Evolutionary conservation across 2,113 vertebrate species (phyloP).

Genomic region (Oostethus manadensis): DNA sequence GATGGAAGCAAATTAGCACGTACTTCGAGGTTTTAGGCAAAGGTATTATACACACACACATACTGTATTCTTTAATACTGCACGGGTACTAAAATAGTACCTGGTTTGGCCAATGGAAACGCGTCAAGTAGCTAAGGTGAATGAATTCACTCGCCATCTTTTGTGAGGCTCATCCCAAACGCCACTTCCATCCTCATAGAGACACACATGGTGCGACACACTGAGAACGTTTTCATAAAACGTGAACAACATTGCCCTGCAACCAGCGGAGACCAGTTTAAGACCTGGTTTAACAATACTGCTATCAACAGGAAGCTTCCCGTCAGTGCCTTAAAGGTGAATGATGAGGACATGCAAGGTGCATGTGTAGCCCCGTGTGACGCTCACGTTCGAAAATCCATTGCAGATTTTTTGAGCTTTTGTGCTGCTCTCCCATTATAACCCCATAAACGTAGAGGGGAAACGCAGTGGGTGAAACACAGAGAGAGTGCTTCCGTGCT

Average conservation of each 20-base stretch:
- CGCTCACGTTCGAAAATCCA: slow-evolving; percentile 36
- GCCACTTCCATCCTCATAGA: background rate
- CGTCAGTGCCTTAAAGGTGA: slow-evolving; percentile 43
- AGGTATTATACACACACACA: no score
- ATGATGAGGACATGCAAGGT: slow-evolving; percentile 38
- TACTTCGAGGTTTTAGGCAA: background rate
- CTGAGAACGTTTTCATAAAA: slow-evolving; percentile 50
- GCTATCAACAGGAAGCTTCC: slow-evolving; percentile 45
- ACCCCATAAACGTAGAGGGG: slow-evolving; percentile 45
- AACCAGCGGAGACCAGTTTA: slow-evolving; percentile 35
- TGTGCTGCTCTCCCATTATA: slow-evolving; percentile 40
- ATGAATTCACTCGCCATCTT: slow-evolving; percentile 6
- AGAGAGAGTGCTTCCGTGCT: slow-evolving; percentile 31
- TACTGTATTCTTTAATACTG: no score
- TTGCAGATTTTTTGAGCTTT: slow-evolving; percentile 55
- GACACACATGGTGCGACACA: background rate
- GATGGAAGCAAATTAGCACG: background rate
- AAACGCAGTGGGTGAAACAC: slow-evolving; percentile 27
- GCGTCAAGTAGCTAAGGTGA: background rate
- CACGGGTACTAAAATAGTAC: no score
- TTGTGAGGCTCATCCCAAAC: slow-evolving; percentile 1
- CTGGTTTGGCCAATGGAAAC: background rate
- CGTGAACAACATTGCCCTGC: slow-evolving; percentile 21
- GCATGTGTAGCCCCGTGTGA: slow-evolving; percentile 21
- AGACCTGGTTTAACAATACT: slow-evolving; percentile 44